Evolutionary conservation across 2,888 invertebrate genomes (phyloP).

Genomic region (Pterostichus niger): DNA sequence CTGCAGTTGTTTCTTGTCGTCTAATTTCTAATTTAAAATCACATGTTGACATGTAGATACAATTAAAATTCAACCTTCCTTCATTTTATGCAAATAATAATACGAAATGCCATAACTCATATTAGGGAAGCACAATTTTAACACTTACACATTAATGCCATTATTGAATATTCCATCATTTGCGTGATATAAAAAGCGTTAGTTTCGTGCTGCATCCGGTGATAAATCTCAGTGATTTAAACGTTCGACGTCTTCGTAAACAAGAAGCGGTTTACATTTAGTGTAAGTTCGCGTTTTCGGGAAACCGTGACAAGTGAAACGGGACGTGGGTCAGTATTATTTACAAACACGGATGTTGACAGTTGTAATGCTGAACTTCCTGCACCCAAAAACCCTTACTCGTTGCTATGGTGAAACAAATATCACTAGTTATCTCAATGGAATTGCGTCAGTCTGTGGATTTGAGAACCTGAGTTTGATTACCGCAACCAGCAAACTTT

Average conservation of each 20-base stretch:
- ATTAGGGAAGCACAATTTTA: constrained; percentile 9
- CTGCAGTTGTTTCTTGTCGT: background rate
- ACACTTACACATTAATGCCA: background rate
- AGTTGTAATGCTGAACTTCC: constrained; percentile 34
- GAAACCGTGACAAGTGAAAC: constrained; percentile 6
- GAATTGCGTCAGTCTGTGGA: no score
- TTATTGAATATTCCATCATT: constrained; percentile 3
- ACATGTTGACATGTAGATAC: background rate
- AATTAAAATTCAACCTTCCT: constrained; percentile 5
- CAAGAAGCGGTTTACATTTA: constrained; percentile 20
- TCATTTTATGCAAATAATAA: background rate
- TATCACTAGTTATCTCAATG: no score
- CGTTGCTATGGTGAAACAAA: no score
- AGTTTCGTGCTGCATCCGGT: constrained; percentile 12
- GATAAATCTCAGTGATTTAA: constrained; percentile 40
- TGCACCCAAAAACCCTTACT: constrained; percentile 17
- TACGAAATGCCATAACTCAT: background rate
- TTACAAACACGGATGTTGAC: constrained; percentile 54
- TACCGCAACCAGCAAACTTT: no score
- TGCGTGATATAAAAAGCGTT: constrained; percentile 17
- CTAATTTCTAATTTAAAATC: background rate
- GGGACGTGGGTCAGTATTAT: constrained; percentile 38
- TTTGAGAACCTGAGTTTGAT: no score
- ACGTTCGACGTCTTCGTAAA: constrained; percentile 10
- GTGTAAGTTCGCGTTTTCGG: constrained; percentile 28